Conservation (phyloP, 1,140 invertebrate genomes). For the Drosophila serrata region DNA sequence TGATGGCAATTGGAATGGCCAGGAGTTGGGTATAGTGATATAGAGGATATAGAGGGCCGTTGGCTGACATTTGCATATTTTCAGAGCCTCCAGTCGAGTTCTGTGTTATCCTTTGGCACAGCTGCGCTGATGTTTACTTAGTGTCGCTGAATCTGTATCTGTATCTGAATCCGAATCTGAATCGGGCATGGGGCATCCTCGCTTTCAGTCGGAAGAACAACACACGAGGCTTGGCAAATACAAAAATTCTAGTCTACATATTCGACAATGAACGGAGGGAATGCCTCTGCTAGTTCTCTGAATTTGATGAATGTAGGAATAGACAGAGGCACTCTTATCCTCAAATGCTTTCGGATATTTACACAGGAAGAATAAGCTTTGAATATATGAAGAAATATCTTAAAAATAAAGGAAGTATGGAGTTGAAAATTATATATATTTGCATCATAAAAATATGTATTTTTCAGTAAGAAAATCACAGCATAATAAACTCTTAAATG, state of each 20-base stretch:
- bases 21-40: not conserved
- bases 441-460: not conserved
- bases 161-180: slow-evolving; percentile 41
- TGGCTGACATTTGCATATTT: slow-evolving; percentile 74
- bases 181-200: slow-evolving; percentile 8
- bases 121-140: slow-evolving; percentile 77
- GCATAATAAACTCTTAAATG: no score
- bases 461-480: not conserved
- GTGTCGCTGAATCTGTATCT: slow-evolving; percentile 78
- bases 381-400: not conserved
- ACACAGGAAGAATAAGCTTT: not conserved
- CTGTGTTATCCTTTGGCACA: slow-evolving; percentile 77
- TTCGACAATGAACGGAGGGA: slow-evolving; percentile 54
- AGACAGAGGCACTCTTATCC: slow-evolving; percentile 26
- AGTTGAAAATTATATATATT: not conserved
- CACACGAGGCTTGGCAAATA: slow-evolving; percentile 48
- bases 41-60: not conserved
- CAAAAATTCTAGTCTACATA: slow-evolving; percentile 69
- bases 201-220: slow-evolving; percentile 31
- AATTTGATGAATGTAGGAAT: slow-evolving; percentile 67
- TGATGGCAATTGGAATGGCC: slow-evolving; percentile 48
- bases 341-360: slow-evolving; percentile 14
- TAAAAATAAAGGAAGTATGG: not conserved
- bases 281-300: slow-evolving; percentile 37
- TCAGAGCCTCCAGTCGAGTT: slow-evolving; percentile 55